phyloP scores from a whole-genome alignment of 1,140 invertebrate genomes.

The Zaprionus kolodkinae region DNA sequence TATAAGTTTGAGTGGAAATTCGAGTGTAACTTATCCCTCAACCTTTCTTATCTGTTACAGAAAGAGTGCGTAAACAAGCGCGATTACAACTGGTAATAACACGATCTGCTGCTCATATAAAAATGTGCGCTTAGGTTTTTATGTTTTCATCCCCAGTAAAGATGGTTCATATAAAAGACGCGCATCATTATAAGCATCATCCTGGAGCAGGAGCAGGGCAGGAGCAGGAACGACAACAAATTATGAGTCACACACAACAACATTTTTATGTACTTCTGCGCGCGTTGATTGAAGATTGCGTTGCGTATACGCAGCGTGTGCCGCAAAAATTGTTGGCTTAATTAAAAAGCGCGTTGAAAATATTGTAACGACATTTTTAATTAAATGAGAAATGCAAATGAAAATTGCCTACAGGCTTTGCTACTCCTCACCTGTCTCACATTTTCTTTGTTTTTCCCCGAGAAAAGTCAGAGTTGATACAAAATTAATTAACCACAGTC shows the following conservation, averaged over 20 bases:
- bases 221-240: constrained; percentile 54
- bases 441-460: constrained; percentile 40
- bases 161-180: constrained; percentile 70
- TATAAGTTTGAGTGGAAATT: not conserved
- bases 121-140: constrained; percentile 67
- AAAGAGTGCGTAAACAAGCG: constrained; percentile 25
- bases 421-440: not conserved
- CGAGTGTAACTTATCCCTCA: not conserved
- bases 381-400: constrained; percentile 55
- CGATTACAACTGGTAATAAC: constrained; percentile 76
- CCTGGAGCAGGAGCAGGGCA: not conserved
- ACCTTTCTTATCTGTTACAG: constrained; percentile 18
- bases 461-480: constrained; percentile 26
- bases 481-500: constrained; percentile 50
- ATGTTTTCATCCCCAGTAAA: constrained; percentile 29
- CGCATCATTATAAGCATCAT: constrained; percentile 67
- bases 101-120: constrained; percentile 75
- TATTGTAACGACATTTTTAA: constrained; percentile 60
- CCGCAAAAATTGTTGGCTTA: constrained; percentile 59
- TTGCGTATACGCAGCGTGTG: constrained; percentile 57
- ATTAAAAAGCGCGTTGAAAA: constrained; percentile 61
- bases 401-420: constrained; percentile 28
- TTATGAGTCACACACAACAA: constrained; percentile 71
- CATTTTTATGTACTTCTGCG: constrained; percentile 67
- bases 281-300: constrained; percentile 46